phyloP scores from a whole-genome alignment of 2,888 invertebrate genomes.

The Oscheius myriophilus region DNA sequence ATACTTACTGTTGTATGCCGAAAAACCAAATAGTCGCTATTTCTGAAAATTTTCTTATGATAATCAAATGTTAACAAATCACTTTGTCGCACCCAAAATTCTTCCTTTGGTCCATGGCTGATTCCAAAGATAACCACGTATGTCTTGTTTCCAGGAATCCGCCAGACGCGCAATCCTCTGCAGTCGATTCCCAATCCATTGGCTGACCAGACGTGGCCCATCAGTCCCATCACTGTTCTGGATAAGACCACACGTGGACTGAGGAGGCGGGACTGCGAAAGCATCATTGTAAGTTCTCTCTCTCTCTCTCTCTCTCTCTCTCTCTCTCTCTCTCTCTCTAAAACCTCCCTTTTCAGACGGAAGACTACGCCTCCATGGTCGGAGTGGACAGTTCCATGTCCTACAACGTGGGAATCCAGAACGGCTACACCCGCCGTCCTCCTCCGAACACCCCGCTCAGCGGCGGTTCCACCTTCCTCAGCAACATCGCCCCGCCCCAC shows the following conservation, averaged over 20 bases:
- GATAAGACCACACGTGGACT: constrained; percentile 22
- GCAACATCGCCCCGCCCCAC: constrained; percentile 40
- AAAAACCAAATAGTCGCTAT: too few relatives aligned
- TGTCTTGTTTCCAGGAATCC: constrained; percentile 15
- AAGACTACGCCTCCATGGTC: constrained; percentile 67
- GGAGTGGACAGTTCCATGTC: constrained; percentile 34
- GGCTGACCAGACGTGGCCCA: constrained; percentile 56
- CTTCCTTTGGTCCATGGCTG: background rate
- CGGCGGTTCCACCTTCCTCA: constrained; percentile 32
- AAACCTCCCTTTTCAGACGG: constrained; percentile 42
- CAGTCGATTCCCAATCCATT: constrained; percentile 34
- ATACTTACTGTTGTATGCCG: too few relatives aligned
- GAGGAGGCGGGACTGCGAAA: constrained; percentile 54
- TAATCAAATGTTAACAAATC: too few relatives aligned
- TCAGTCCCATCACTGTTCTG: constrained; percentile 45
- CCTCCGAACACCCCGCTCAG: constrained; percentile 37
- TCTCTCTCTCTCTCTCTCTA: background rate
- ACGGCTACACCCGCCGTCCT: constrained; percentile 33
- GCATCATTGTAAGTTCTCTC: constrained; percentile 37
- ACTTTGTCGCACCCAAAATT: too few relatives aligned
- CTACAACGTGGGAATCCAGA: constrained; percentile 17
- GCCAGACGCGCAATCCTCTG: constrained; percentile 22
- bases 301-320: background rate
- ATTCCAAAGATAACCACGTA: too few relatives aligned
- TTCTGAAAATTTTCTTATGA: too few relatives aligned